Evolutionary conservation across 2,113 vertebrate species (phyloP).

Genomic region (Cisticola juncidis): DNA sequence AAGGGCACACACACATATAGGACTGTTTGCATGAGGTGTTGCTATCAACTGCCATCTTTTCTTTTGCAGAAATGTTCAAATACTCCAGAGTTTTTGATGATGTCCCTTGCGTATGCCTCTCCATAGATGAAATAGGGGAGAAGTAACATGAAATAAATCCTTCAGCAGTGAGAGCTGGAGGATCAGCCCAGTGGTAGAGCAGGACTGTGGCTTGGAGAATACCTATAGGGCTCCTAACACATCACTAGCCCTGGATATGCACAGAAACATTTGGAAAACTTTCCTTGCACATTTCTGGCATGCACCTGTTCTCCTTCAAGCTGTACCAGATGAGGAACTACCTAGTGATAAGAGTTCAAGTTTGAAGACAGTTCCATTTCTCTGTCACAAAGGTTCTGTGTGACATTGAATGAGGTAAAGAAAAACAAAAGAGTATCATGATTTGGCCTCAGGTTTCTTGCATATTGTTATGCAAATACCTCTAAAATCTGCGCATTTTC

Average conservation of each 20-base stretch:
- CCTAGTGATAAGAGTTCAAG: neutral
- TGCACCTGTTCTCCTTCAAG: neutral
- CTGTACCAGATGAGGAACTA: neutral
- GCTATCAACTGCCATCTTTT: neutral
- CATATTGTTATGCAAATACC: neutral
- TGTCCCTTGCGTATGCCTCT: neutral
- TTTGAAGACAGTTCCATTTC: neutral
- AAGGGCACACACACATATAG: neutral
- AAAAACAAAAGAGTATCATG: neutral
- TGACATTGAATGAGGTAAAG: neutral
- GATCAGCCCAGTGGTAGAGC: neutral
- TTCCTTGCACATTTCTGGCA: neutral
- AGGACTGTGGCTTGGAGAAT: neutral
- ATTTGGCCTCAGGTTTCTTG: neutral
- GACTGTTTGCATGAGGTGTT: neutral
- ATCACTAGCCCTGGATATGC: neutral
- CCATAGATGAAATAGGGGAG: neutral
- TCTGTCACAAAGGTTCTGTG: neutral
- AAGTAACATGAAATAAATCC: neutral
- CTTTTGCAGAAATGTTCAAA: neutral
- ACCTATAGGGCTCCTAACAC: neutral
- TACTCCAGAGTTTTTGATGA: neutral
- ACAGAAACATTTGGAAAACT: neutral
- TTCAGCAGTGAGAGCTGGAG: neutral
- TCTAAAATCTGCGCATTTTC: neutral